Evolutionary conservation across 2,888 invertebrate genomes (phyloP).

Genomic region (Mythimna ferrago): DNA sequence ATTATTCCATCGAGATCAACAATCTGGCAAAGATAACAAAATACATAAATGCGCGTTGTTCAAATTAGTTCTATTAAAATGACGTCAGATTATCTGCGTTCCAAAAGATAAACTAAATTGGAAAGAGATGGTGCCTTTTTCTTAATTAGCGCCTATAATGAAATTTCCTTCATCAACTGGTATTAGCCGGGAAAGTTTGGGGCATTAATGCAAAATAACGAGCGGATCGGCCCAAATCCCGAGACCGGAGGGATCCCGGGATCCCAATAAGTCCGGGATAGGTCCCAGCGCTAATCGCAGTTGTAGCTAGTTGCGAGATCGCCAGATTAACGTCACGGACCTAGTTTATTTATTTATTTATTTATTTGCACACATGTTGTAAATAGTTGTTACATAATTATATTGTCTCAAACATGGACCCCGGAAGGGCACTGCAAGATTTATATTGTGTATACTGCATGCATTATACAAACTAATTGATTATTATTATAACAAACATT

Average conservation of each 20-base stretch:
- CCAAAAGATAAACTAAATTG: slow-evolving; percentile 52
- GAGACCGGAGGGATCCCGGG: slow-evolving; percentile 73
- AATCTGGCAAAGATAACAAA: not conserved
- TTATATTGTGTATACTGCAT: no score
- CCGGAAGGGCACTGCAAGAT: no score
- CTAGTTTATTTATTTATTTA: no score
- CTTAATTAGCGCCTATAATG: slow-evolving; percentile 77
- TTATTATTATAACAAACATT: no score
- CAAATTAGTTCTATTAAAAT: slow-evolving; percentile 15
- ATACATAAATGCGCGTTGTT: not conserved
- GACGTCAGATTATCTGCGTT: slow-evolving; percentile 17
- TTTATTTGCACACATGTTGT: no score
- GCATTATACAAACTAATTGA: no score
- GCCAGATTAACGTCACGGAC: slow-evolving; percentile 72
- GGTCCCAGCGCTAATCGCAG: slow-evolving; percentile 76
- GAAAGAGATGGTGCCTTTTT: slow-evolving; percentile 67
- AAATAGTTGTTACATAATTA: no score
- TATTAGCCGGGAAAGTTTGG: slow-evolving; percentile 82
- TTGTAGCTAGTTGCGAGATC: slow-evolving; percentile 81
- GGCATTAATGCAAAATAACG: slow-evolving; percentile 87
- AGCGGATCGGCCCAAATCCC: slow-evolving; percentile 78
- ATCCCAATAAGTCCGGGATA: slow-evolving; percentile 76
- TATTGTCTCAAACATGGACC: no score
- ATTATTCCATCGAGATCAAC: not conserved
- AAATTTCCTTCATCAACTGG: slow-evolving; percentile 82